Evolutionary conservation across 2,888 invertebrate genomes (phyloP), one percentile per base, ranked within the genome.

Genomic region (Diarsia brunnea): DNA sequence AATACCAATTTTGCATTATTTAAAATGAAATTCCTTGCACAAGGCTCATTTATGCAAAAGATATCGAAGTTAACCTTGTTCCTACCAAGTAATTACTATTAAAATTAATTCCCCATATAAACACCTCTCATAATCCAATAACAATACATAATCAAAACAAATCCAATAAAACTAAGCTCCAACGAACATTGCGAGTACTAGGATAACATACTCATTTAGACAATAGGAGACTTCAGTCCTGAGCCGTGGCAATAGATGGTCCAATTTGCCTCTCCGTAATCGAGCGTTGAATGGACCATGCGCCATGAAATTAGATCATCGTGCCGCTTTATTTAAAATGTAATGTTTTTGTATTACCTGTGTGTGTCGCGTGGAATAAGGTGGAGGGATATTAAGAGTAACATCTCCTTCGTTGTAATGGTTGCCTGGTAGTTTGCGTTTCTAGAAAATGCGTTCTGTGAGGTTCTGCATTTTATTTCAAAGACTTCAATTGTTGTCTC

Each of bases 201-300:
- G 92, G 91, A 91, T 92, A 92, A 92, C 91, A 89, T 90, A 90
- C 90, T 91, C 93, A 91, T 93, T 92, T 89, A 90, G 90, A 91
- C 90, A 90, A 90, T 91, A 88, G 88, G 79, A 85, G 82, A 83
- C 79, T 74, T 71, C 84, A 78, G 88, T 76, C 75, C 82, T 79
- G 73, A 82, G 82, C 75, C 88, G 89, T 84, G 88, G 92, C 91
- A 94, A 95, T 94, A 93, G 93, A 95, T 95, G 93, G 91, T 93
- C 92, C 95, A 95, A 96, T 95, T 94, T 94, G 93, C 94, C 90
- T 91, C 90, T 90, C 91, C 91, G 93, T 95, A 96, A 95, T 95
- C 94, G 95, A 95, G 91, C 95, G 93, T 91, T 90, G 93, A 93
- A 95, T 94, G 91, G 93, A 92, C 92, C 93, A 91, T 90, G 91